phyloP scores from a whole-genome alignment of 1,140 invertebrate species.

The Eubasilissa regina region DNA sequence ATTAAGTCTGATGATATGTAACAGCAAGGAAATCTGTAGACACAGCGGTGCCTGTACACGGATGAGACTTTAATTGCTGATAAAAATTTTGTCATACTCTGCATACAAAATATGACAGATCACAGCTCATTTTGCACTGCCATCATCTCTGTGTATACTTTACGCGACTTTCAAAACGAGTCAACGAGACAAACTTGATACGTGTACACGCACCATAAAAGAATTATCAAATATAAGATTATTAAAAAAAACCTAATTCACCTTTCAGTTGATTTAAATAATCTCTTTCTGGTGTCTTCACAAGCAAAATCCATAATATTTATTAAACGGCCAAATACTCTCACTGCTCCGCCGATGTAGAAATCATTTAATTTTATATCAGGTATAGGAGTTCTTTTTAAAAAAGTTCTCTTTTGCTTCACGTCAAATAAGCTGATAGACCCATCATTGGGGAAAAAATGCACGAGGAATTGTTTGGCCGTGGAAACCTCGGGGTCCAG shows the following conservation, averaged over 20 bases:
- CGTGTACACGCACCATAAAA: too few species aligned
- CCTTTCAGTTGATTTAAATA: slow-evolving; percentile 76
- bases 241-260: slow-evolving; percentile 60
- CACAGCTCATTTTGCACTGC: too few species aligned
- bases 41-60: too few species aligned
- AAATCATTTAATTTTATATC: slow-evolving; percentile 80
- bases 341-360: slow-evolving; percentile 83
- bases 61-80: too few species aligned
- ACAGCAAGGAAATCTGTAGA: too few species aligned
- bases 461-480: slow-evolving; percentile 81
- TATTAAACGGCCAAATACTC: slow-evolving; percentile 84
- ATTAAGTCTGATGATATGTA: too few species aligned
- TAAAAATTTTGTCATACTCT: too few species aligned
- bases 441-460: slow-evolving; percentile 82
- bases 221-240: too few species aligned
- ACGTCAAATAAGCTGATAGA: slow-evolving; percentile 88
- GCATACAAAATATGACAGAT: too few species aligned
- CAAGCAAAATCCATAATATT: slow-evolving; percentile 87
- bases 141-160: too few species aligned
- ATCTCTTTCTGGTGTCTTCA: slow-evolving; percentile 75
- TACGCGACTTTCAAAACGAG: too few species aligned
- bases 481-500: slow-evolving; percentile 83
- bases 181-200: too few species aligned
- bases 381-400: slow-evolving; percentile 81
- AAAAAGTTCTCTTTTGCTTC: slow-evolving; percentile 81